Evolutionary conservation across 1,140 invertebrate species (phyloP), one percentile per base, ranked within the genome.

Genomic region (Ceratina australensis): DNA sequence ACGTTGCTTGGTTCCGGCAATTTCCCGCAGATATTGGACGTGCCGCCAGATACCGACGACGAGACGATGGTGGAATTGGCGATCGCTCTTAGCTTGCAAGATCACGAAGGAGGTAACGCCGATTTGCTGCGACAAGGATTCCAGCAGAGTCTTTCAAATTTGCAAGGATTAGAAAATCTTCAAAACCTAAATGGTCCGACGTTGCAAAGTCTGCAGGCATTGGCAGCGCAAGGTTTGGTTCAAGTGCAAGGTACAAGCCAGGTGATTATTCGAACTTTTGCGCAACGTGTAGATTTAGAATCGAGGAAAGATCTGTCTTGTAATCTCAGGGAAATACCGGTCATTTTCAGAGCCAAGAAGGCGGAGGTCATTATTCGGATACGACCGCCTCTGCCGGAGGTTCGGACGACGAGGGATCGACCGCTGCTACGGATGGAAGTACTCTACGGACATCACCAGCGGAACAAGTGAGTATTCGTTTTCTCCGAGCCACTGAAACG

Each of bases 41-140:
- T 98, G 28, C 97, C 97, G 18, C 95, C 97, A 8, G 97, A 98
- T 91, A 97, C 97, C 4, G 97, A 98, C 89, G 98, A 99, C 90
- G 98, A 99, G 90, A 96, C 97, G 0, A 99, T 99, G 95, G 97
- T 99, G 26, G 97, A 99, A 91, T 93, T 99, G 74, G 98, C 98
- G 1, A 99, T 99, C 83, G 98, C 98, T 0, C 93, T 99, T 0
- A 98, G 97, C 84, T 93, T 99, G 4, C 97, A 99, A 89, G 97
- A 95, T 85, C 94, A 95, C 77, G 93, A 93, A 72, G 92, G 93
- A 49, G 88, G 68, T 7, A 80, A 79, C 24, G 84, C 90, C 3
- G 93, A 93, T 66, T 81, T 93, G 15, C 68, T 93, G 5, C 90
- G 92, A 64, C 93, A 93, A 76, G 92, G 91, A n/a, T 90, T 93